A percentile compares a stretch with the other conserved stretches of the same genome.
Evolutionary conservation across 2,113 vertebrate genomes (phyloP).

Genomic region (Daubentonia madagascariensis): DNA sequence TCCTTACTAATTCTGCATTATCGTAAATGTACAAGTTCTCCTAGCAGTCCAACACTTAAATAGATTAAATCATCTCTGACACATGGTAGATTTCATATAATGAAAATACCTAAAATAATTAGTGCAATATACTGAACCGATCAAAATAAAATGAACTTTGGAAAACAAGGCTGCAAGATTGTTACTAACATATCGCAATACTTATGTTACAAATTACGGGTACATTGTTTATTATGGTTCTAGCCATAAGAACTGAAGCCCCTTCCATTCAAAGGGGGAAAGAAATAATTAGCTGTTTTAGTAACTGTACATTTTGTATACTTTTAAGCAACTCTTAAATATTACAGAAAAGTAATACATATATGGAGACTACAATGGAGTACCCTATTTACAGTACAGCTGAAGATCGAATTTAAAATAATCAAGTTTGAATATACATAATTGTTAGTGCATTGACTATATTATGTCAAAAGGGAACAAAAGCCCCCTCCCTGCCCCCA

Average conservation of each 20-base stretch:
- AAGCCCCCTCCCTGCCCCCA: slow-evolving; percentile 50
- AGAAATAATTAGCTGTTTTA: slow-evolving; percentile 86
- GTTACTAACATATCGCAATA: slow-evolving; percentile 84
- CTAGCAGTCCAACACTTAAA: slow-evolving; percentile 86
- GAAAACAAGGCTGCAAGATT: slow-evolving; percentile 85
- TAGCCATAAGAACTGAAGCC: slow-evolving; percentile 87
- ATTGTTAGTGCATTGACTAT: slow-evolving; percentile 84
- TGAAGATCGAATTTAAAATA: slow-evolving; percentile 85
- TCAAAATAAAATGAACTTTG: slow-evolving; percentile 86
- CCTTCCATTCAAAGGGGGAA: slow-evolving; percentile 76
- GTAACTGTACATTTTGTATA: slow-evolving; percentile 95
- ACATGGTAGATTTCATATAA: slow-evolving; percentile 88
- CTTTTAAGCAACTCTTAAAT: slow-evolving; percentile 92
- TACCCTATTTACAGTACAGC: slow-evolving; percentile 99
- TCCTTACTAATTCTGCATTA: slow-evolving; percentile 84
- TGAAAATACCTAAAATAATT: slow-evolving; percentile 88
- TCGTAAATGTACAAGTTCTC: slow-evolving; percentile 84
- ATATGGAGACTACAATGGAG: slow-evolving; percentile 95
- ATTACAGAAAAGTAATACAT: slow-evolving; percentile 93
- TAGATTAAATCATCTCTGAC: slow-evolving; percentile 87
- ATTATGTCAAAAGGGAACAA: slow-evolving; percentile 76
- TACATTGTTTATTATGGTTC: slow-evolving; percentile 93
- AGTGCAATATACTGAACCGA: slow-evolving; percentile 88
- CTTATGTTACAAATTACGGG: slow-evolving; percentile 88
- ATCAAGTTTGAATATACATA: slow-evolving; percentile 86